These are phyloP conservation scores for Menidia menidia DNA, from an alignment of 2,797 vertebrate species.

Conservation along the genomic window DNA sequence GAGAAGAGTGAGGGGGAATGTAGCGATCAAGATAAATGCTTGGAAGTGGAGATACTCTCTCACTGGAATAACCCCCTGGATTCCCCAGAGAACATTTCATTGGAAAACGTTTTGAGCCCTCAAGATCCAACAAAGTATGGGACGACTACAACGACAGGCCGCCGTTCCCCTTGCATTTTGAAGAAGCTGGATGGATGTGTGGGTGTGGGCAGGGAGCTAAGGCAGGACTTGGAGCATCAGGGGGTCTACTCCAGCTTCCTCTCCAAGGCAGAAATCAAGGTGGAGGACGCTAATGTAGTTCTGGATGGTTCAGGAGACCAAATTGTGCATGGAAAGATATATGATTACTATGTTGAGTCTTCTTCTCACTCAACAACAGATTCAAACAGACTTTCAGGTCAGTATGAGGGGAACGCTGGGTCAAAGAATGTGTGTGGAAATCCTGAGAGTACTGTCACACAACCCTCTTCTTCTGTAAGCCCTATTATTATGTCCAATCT, in stretches of 20 bases:
- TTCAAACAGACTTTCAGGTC: slow-evolving; percentile 42
- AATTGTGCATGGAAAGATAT: slow-evolving; percentile 87
- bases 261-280: slow-evolving; percentile 86
- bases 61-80: slow-evolving; percentile 17
- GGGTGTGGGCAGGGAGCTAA: slow-evolving; percentile 81
- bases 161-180: slow-evolving; percentile 78
- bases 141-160: slow-evolving; percentile 57
- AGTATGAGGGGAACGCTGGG: slow-evolving; percentile 52
- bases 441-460: slow-evolving; percentile 32
- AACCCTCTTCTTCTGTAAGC: slow-evolving; percentile 62
- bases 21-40: slow-evolving; percentile 23
- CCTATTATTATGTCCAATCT: slow-evolving; percentile 76
- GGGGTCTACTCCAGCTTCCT: slow-evolving; percentile 85
- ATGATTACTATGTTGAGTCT: slow-evolving; percentile 88
- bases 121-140: slow-evolving; percentile 52
- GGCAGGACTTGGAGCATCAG: slow-evolving; percentile 61
- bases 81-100: slow-evolving; percentile 48
- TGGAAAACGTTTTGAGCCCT: slow-evolving; percentile 65
- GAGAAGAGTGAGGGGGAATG: slow-evolving; percentile 35
- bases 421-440: slow-evolving; percentile 53
- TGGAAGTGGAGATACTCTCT: slow-evolving; percentile 22
- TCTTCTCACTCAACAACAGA: slow-evolving; percentile 79
- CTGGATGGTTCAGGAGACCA: slow-evolving; percentile 58
- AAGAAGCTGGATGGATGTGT: slow-evolving; percentile 79
- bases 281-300: slow-evolving; percentile 85